Conservation (phyloP, 2,888 invertebrate species). For the Escarpia spicata region DNA sequence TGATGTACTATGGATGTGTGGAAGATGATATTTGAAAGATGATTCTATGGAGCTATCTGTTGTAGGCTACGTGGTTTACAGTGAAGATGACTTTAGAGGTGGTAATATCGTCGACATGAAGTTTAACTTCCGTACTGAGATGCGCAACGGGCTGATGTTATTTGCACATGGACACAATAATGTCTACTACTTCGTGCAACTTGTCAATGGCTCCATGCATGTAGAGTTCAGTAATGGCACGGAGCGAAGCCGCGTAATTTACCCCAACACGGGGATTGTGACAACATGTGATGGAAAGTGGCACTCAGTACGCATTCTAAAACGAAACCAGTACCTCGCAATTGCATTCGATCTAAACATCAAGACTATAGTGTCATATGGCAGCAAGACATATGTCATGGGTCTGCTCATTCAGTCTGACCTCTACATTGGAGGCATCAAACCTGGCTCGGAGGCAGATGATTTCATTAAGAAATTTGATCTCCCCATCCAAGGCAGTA, state of each 20-base stretch:
- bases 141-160: slow-evolving; percentile 56
- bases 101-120: slow-evolving; percentile 41
- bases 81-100: slow-evolving; percentile 31
- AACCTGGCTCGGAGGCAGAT: slow-evolving; percentile 47
- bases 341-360: background rate
- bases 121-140: slow-evolving; percentile 55
- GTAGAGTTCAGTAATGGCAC: background rate
- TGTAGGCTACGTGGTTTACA: slow-evolving; percentile 33
- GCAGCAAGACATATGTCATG: background rate
- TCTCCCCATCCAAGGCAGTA: background rate
- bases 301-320: background rate
- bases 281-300: background rate
- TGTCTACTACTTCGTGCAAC: slow-evolving; percentile 53
- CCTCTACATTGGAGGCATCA: slow-evolving; percentile 58
- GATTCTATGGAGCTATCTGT: background rate
- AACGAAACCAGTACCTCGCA: background rate
- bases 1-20: background rate
- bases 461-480: slow-evolving; percentile 41
- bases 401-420: slow-evolving; percentile 42
- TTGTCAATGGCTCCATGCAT: slow-evolving; percentile 46
- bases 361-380: background rate
- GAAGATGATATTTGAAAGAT: background rate
- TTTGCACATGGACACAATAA: slow-evolving; percentile 56
- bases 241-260: background rate
- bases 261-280: background rate